Evolutionary conservation across 2,888 invertebrate genomes (phyloP), one percentile per base, ranked within the genome.

Genomic region (Leptopilina myrica): DNA sequence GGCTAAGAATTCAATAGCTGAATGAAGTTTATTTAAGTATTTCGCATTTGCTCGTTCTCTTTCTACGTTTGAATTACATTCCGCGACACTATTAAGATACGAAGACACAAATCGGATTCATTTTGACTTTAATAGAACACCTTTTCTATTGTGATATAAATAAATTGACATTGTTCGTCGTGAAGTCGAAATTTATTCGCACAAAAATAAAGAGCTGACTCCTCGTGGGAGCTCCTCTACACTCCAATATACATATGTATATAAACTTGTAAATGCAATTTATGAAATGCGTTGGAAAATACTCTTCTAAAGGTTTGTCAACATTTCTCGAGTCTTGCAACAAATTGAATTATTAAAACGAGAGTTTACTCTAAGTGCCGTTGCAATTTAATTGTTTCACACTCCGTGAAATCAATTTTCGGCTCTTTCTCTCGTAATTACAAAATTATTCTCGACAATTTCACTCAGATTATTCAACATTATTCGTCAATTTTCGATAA

Each of bases 161-260:
- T 69, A 69, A 26, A 69, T 53, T 69, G 69, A 53, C 69, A 69
- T 69, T 69, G 69, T 20, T 14, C 49, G 49, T 12, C 69, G 20
- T 46, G 15, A 69, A 69, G 20, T 49, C 26, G 20, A 53, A 69
- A 69, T 69, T 20, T 69, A 69, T 53, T 69, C 69, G 26, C 26
- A 73, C 43, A 43, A 43, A 33, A 33, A 43, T 43, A 8, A 43
- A 43, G 43, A 43, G 43, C 43, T 43, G 43, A 33, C 33, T 53
- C 33, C 53, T 73, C 26, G 33, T n/a, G 56, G n/a, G 33, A 43
- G 43, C 43, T 43, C 8, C 43, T 7, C 8, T 43, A 43, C 43
- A 43, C 43, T 33, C 33, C 33, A 33, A 33, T 33, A 26, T 26
- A 33, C 5, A 8, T 43, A 43, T 43, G 5, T 33, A 33, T 33